Evolutionary conservation across 2,797 vertebrate genomes (phyloP).

Genomic region (Helicolenus hilgendorfi): DNA sequence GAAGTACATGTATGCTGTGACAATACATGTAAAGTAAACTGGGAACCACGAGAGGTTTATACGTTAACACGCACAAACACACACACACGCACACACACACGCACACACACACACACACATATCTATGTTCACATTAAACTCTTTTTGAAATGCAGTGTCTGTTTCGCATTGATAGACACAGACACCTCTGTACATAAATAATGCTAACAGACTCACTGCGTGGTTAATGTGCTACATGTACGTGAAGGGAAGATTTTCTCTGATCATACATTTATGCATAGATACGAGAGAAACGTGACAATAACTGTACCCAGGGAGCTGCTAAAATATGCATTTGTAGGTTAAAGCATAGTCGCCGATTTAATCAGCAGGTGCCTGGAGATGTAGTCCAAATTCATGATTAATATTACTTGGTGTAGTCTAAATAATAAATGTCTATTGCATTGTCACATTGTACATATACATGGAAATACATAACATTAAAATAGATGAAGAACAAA

Average conservation of each 20-base stretch:
- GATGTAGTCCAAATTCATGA: neutral
- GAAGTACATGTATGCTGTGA: conserved; percentile 27
- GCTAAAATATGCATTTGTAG: conserved; percentile 1
- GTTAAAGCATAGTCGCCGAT: neutral
- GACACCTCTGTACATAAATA: neutral
- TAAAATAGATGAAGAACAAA: neutral
- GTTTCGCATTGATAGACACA: neutral
- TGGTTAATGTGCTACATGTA: neutral
- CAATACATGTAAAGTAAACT: conserved; percentile 10
- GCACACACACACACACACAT: neutral
- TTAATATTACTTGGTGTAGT: neutral
- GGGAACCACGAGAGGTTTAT: neutral
- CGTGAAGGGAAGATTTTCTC: neutral
- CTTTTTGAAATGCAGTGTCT: neutral
- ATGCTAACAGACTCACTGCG: neutral
- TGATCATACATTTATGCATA: neutral
- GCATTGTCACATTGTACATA: neutral
- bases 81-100: neutral
- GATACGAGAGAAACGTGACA: neutral
- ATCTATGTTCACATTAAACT: neutral
- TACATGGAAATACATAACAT: neutral
- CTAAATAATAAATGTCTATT: neutral
- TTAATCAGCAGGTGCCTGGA: neutral
- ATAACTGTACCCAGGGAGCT: neutral
- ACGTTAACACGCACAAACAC: neutral